phyloP scores from a whole-genome alignment of 2,888 invertebrate species.

The Lypha dubia region DNA sequence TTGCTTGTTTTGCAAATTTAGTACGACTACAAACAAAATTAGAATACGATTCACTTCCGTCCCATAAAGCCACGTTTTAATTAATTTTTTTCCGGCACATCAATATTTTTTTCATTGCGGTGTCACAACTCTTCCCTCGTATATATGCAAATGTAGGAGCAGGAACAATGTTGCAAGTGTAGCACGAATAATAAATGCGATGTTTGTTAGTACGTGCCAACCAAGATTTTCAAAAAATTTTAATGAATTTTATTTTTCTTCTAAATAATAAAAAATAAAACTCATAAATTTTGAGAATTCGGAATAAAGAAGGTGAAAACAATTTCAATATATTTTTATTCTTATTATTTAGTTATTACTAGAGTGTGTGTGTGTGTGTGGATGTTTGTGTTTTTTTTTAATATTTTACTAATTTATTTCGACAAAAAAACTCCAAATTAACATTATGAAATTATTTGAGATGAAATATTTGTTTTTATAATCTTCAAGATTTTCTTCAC shows the following conservation, averaged over 20 bases:
- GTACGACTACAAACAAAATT: too few relatives aligned
- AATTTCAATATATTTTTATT: constrained; percentile 21
- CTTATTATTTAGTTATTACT: not conserved
- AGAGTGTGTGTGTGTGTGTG: too few relatives aligned
- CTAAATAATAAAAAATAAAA: constrained; percentile 44
- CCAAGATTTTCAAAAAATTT: constrained; percentile 51
- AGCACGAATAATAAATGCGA: not conserved
- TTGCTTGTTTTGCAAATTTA: too few relatives aligned
- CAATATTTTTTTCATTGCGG: too few relatives aligned
- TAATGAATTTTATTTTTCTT: constrained; percentile 12
- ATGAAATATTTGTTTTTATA: not conserved
- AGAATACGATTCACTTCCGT: too few relatives aligned
- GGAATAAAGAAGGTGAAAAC: constrained; percentile 25
- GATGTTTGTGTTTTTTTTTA: not conserved
- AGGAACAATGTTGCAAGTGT: constrained; percentile 13
- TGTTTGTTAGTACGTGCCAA: constrained; percentile 52
- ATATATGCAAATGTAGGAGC: not conserved
- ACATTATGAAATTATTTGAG: not conserved
- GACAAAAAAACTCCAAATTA: constrained; percentile 6
- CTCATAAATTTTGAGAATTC: constrained; percentile 34
- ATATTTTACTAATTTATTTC: not conserved
- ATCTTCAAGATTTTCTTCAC: not conserved
- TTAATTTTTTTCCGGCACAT: too few relatives aligned
- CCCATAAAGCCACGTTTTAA: too few relatives aligned
- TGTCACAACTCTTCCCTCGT: not conserved